Percentiles rank a stretch among this genome's conserved stretches.
Evolutionary conservation across 2,113 vertebrate genomes (phyloP).

Genomic region (Odocoileus virginianus): DNA sequence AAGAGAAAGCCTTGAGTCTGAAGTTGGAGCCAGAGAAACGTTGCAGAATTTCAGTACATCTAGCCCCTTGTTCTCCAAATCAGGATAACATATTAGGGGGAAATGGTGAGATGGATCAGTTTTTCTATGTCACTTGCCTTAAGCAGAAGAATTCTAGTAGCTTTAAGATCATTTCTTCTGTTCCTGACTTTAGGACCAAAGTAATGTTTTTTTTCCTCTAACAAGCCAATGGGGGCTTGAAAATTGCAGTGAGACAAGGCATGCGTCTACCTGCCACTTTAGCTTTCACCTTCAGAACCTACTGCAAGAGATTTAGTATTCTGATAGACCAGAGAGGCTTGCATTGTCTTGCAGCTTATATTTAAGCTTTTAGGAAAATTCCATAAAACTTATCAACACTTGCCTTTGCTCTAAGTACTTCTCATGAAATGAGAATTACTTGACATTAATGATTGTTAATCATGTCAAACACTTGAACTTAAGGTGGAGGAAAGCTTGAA

Average conservation of each 20-base stretch:
- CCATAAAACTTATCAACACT: constrained; percentile 12
- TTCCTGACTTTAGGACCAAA: neutral
- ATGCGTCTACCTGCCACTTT: neutral
- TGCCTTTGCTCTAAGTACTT: constrained; percentile 17
- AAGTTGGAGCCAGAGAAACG: neutral
- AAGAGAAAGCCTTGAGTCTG: neutral
- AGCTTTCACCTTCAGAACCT: neutral
- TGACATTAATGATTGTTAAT: neutral
- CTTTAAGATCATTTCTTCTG: neutral
- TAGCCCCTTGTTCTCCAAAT: neutral
- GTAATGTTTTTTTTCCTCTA: neutral
- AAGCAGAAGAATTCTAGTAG: neutral
- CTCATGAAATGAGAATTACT: neutral
- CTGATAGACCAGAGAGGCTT: neutral
- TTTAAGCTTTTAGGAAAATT: neutral
- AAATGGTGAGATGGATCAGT: neutral
- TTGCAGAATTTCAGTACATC: neutral
- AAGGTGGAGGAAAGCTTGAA: neutral
- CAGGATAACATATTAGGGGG: neutral
- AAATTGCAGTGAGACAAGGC: neutral
- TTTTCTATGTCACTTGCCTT: neutral
- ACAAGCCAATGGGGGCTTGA: neutral
- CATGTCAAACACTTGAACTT: neutral
- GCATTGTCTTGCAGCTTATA: neutral
- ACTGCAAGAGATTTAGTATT: neutral